Conservation (phyloP, 2,888 invertebrate species). For the Endomychus coccineus region DNA sequence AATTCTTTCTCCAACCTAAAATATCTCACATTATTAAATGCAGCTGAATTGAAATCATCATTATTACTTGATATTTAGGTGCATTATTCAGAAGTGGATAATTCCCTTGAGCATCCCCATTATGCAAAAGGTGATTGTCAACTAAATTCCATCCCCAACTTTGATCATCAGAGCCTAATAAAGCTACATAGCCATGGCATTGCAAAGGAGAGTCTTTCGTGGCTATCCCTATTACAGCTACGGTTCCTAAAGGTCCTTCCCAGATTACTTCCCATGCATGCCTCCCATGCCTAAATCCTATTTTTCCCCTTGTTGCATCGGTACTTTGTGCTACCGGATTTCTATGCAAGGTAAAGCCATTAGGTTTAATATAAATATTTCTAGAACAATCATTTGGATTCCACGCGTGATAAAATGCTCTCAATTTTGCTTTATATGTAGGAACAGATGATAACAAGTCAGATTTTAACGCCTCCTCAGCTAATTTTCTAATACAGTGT, state of each 20-base stretch:
- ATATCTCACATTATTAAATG: too few relatives aligned
- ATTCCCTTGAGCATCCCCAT: slow-evolving; percentile 90
- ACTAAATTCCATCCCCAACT: slow-evolving; percentile 99
- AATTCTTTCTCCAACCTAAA: slow-evolving; percentile 92
- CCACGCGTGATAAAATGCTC: slow-evolving; percentile 94
- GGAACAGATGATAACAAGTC: slow-evolving; percentile 82
- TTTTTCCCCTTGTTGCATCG: slow-evolving; percentile 86
- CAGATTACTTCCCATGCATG: slow-evolving; percentile 98
- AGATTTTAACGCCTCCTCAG: slow-evolving; percentile 82
- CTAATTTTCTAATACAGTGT: slow-evolving; percentile 78
- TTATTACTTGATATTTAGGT: slow-evolving; percentile 97
- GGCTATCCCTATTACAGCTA: slow-evolving; percentile 93
- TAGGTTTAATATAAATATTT: slow-evolving; percentile 93
- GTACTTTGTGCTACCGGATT: slow-evolving; percentile 99
- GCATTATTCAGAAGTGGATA: slow-evolving; percentile 93
- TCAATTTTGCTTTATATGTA: slow-evolving; percentile 87
- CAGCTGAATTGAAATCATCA: too few relatives aligned
- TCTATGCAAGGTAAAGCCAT: slow-evolving; percentile 95
- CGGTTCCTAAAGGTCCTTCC: slow-evolving; percentile 97
- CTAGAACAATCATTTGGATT: slow-evolving; percentile 95
- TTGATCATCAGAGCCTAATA: slow-evolving; percentile 91
- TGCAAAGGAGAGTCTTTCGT: slow-evolving; percentile 91
- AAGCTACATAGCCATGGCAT: slow-evolving; percentile 90
- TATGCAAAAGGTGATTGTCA: slow-evolving; percentile 93
- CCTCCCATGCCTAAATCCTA: slow-evolving; percentile 83